Evolutionary conservation across 2,888 invertebrate genomes (phyloP), one percentile per base, ranked within the genome.

Genomic region (Phaonia tiefii): DNA sequence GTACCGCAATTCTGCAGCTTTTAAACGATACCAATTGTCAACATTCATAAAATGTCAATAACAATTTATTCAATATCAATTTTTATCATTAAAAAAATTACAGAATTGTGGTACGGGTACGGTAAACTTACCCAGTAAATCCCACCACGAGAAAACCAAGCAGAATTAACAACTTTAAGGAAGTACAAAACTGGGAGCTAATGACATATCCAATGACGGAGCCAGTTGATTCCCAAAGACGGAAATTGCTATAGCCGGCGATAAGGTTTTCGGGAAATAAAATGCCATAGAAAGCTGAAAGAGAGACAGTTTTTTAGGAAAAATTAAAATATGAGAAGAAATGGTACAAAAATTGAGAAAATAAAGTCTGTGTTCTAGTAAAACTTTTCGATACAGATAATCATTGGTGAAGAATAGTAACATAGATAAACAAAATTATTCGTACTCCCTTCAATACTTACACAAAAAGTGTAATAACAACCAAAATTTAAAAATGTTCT

Each of bases 181-280:
- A 91, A 0, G 96, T 95, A 86, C 96, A 96, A 4, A 97, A 90
- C 86, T 94, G 94, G 1, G 96, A 94, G 56, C 95, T 96, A 75
- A 95, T 94, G 0, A 94, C 93, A 86, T 97, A 98, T 0, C 96
- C 95, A 73, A 97, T 93, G 13, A 97, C 96, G 77, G 97, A 97
- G 67, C 98, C 98, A 0, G 96, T 93, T 0, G 97, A 95, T 90
- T 98, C 97, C 97, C 97, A 98, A 65, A 98, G 91, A 8, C 97
- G 93, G 90, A 98, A 98, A 91, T 97, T 98, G 83, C 97, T 96
- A 90, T 96, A 98, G 0, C 97, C 96, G 0, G 97, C 97, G 87
- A 97, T 97, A 86, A 97, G 95, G 85, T 95, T 93, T 15, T 95
- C 94, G 0, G 95, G 95, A 87, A 98, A 97, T 72, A 98, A 90